phyloP scores from a whole-genome alignment of 2,797 vertebrate species.

The Pipistrellus pipistrellus region DNA sequence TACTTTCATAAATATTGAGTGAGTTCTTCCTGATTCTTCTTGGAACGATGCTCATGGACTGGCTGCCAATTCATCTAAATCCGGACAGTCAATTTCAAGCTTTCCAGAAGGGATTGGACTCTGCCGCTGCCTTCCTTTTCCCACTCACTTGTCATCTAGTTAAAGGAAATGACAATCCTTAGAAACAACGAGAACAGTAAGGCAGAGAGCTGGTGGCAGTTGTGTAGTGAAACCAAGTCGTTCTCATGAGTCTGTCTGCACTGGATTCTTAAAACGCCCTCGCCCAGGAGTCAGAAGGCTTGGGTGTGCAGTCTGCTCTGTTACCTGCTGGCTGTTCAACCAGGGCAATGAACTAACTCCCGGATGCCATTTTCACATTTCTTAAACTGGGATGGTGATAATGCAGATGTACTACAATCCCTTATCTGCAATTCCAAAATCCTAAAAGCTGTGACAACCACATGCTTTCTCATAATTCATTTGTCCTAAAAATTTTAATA shows the following conservation, averaged over 20 bases:
- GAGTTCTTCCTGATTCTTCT: not conserved
- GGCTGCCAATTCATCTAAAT: not conserved
- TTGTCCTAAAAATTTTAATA: slow-evolving; percentile 23
- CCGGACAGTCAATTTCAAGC: not conserved
- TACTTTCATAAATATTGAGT: not conserved
- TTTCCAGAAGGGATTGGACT: not conserved
- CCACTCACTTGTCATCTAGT: not conserved
- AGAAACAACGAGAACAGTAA: not conserved
- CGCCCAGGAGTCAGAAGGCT: not conserved
- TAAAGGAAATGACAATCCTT: not conserved
- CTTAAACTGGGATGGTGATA: not conserved
- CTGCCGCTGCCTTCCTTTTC: not conserved
- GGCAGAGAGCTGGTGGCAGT: not conserved
- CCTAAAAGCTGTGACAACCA: not conserved
- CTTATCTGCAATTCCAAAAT: not conserved
- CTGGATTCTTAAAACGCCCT: not conserved
- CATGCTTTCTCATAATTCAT: not conserved
- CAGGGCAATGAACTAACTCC: not conserved
- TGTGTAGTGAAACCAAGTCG: not conserved
- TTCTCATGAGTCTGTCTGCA: not conserved
- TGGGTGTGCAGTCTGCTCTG: not conserved
- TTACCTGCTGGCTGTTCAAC: not conserved
- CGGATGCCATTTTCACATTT: not conserved
- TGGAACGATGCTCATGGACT: not conserved
- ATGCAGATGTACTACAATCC: not conserved